Evolutionary conservation across 2,113 vertebrate genomes (phyloP), one percentile per base, ranked within the genome.

Genomic region (Malurus melanocephalus): DNA sequence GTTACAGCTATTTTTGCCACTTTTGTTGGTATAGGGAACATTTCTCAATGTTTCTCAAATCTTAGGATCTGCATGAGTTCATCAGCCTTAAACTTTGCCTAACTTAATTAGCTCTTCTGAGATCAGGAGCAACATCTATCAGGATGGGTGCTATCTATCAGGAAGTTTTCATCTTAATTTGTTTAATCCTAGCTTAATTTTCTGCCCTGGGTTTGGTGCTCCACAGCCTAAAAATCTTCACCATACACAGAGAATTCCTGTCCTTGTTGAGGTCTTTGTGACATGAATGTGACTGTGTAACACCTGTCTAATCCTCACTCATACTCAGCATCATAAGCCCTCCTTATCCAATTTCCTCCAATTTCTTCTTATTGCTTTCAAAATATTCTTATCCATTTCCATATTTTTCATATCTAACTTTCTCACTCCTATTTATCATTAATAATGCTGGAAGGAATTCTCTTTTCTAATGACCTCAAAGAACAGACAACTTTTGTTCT

Each of bases 71-170:
- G 32, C 30, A 57, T 15, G 18, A 17, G 11, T 65, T 76, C 42
- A 38, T 64, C 60, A 62, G 56, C 1, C 0, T 61, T 43, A 7
- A 0, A 0, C 13, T 65, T 79, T 72, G 11, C 14, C 27, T 40
- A 32, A 56, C 8, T 38, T 65, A 27, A 43, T 43, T 27, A 66
- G 26, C 10, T 43, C 7, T 65, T 80, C 24, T 45, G 11, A 89
- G n/a, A 65, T 71, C 24, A 56, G 32, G 13, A 52, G 3, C 0
- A 0, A 57, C 10, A 21, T 33, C 23, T 24, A 76, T 21, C 16
- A 35, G 28, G 23, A 60, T 64, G 19, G 35, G 27, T 22, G 18
- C 5, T 30, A 38, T 38, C 38, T 38, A 38, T 38, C 30, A 35
- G 27, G 38, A 30, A 15, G 13, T 33, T 78, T 24, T 11, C 1